Base-by-base conservation (phyloP, 2,113 vertebrate species). In the Amphiprion percula region DNA sequence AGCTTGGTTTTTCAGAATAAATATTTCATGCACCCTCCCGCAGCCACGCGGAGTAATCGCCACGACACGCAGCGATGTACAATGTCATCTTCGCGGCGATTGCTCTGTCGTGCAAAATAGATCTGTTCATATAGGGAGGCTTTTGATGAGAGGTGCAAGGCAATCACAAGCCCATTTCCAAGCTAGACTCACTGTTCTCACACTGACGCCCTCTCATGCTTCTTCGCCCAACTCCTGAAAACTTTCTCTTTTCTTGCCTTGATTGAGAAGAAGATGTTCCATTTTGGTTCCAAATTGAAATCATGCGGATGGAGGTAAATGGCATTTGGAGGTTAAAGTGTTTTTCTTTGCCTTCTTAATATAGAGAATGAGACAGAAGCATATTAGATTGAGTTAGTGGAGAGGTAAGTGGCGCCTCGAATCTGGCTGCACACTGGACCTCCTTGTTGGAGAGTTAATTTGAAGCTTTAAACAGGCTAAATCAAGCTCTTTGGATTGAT, bases 1-100 rank as follows among this genome's bases (percentile, higher is more conserved):
- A 77, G 84, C 70, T 65, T 26, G 19, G 72, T 86, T 71, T 72
- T 7, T 52, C 64, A 6, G 49, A 56, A 87, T 82, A 86, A 87
- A 91, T 87, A 85, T 89, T 87, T 90, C 73, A 85, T 79, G 65
- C 71, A 14, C 30, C 60, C 21, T 64, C 55, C 73, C 33, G 66
- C 68, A 68, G 68, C 49, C 21, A 21, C 23, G 41, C 9, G 23
- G 26, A 75, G 73, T 84, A 85, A 88, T 87, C 79, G 56, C 15
- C 33, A 1, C 58, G 82, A 88, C 89, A 85, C 74, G 49, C 52
- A 0, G 63, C 77, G 28, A 65, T 41, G 66, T 79, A 59, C 59
- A 1, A 80, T 59, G 70, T 83, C 85, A 74, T 85, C 85, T 80
- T 10, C 24, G 1, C 41, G 17, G 68, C 54, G 77, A 88, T 88